Base-by-base conservation (phyloP, 2,797 vertebrate genomes). In the Fratercula arctica region DNA sequence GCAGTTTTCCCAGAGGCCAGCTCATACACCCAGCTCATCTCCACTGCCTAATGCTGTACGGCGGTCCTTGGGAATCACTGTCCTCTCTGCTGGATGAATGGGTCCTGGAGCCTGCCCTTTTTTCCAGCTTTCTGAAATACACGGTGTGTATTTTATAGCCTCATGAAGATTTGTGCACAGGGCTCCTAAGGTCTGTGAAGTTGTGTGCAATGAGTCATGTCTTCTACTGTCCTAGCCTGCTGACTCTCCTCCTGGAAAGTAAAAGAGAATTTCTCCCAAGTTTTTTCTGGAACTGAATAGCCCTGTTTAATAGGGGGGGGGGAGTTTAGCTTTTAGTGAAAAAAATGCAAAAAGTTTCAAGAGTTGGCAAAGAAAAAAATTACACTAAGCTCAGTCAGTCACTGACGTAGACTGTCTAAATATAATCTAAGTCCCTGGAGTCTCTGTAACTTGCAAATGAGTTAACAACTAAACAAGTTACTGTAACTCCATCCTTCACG, bases 251-350 rank as follows among this genome's bases (percentile, higher is more conserved):
- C 35, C 48, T 13, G 11, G 50, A 54, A 21, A 76, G 43, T 28
- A 73, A 90, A 48, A 92, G 50, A 69, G 51, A 73, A 79, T 69
- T 54, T 79, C 46, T 80, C 68, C 13, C 37, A 75, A 5, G 50
- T 82, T 87, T 94, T 94, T 54, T 63, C 70, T 81, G 61, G 68
- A 91, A 70, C 16, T 25, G 39, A 89, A 54, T 76, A 93, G n/a
- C 6, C 3, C 8, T 25, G 21, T 11, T 41, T 26, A 48, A 28
- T 39, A 26, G 9, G 16, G 37, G 13, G 37, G 13, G n/a, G 39
- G n/a, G 14, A 19, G 31, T 33, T 39, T 54, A 9, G 3, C 28
- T 74, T 60, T 45, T 2, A 21, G 46, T 29, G 18, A 5, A 53
- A 28, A 59, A 64, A 19, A 13, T 33, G 28, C 9, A 25, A 75